Percentiles rank a stretch among this genome's conserved stretches.
Evolutionary conservation across 2,888 invertebrate genomes (phyloP).

Genomic region (Oithona nana): DNA sequence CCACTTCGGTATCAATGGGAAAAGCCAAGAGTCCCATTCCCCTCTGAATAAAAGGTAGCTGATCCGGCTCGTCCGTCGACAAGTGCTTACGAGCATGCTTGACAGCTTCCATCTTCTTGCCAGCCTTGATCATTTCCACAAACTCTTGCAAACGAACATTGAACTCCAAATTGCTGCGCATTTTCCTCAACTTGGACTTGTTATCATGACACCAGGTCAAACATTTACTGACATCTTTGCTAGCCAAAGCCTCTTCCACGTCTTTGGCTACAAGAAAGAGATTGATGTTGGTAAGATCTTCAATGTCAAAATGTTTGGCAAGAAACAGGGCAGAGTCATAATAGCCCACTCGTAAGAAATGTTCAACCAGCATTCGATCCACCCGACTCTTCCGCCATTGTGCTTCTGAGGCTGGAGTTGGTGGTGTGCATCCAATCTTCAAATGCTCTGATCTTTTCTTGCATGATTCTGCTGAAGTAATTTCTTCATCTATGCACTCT

Average conservation of each 20-base stretch:
- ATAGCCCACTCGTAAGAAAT: conserved; percentile 81
- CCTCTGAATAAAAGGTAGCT: conserved; percentile 66
- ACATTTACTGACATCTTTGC: conserved; percentile 19
- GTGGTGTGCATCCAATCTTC: conserved; percentile 38
- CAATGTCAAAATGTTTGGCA: conserved; percentile 37
- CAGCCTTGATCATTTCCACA: conserved; percentile 73
- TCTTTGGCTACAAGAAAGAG: conserved; percentile 34
- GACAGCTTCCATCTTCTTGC: conserved; percentile 73
- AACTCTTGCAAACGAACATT: conserved; percentile 83
- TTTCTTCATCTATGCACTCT: conserved; percentile 76
- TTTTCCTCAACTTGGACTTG: conserved; percentile 76
- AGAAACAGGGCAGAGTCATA: conserved; percentile 80
- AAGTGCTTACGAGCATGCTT: conserved; percentile 83
- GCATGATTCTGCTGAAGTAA: conserved; percentile 72
- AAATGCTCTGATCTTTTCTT: conserved; percentile 81
- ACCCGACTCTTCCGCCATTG: conserved; percentile 62
- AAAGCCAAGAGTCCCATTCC: conserved; percentile 91
- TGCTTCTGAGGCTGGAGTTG: conserved; percentile 20
- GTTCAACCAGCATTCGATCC: conserved; percentile 90
- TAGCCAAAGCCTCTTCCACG: conserved; percentile 39
- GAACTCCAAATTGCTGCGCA: conserved; percentile 87
- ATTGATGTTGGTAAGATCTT: conserved; percentile 77
- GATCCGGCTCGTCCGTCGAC: conserved; percentile 64
- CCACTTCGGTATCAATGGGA: conserved; percentile 46
- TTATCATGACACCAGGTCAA: conserved; percentile 92